A percentile compares a stretch with the other conserved stretches of the same genome.
Conservation (phyloP, 2,888 invertebrate species). For the Cetonia aurata region DNA sequence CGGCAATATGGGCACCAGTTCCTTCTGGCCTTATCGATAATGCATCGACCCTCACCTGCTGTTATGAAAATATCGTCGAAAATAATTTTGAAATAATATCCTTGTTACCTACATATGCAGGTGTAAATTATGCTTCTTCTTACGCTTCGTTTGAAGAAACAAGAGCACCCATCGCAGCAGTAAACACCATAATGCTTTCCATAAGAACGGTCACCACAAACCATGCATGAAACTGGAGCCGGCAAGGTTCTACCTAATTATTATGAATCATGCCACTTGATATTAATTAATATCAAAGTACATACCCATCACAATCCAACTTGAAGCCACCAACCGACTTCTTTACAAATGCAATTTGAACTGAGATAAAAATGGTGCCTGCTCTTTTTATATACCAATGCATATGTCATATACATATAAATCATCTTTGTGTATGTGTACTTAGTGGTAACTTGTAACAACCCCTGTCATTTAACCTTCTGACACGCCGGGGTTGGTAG, state of each 20-base stretch:
- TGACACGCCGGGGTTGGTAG: slow-evolving; percentile 39
- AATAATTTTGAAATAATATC: not conserved
- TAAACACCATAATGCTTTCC: slow-evolving; percentile 88
- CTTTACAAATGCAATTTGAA: slow-evolving; percentile 11
- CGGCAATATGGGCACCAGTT: slow-evolving; percentile 92
- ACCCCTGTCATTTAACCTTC: slow-evolving; percentile 43
- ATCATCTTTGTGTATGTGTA: slow-evolving; percentile 39
- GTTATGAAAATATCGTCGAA: slow-evolving; percentile 46
- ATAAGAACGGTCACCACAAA: slow-evolving; percentile 86
- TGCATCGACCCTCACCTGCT: slow-evolving; percentile 81
- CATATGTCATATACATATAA: slow-evolving; percentile 22
- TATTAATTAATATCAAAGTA: slow-evolving; percentile 1
- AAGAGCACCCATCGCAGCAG: slow-evolving; percentile 91
- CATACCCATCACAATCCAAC: slow-evolving; percentile 26
- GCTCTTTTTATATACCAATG: slow-evolving; percentile 27
- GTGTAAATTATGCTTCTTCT: slow-evolving; percentile 79
- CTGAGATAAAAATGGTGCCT: slow-evolving; percentile 29
- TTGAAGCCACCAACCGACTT: not conserved
- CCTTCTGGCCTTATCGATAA: slow-evolving; percentile 83
- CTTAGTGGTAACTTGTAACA: slow-evolving; percentile 44
- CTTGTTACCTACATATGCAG: slow-evolving; percentile 77
- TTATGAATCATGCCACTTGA: not conserved
- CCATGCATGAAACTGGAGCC: slow-evolving; percentile 77
- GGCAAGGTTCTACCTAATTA: slow-evolving; percentile 69
- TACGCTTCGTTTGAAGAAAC: slow-evolving; percentile 89